Evolutionary conservation across 2,113 vertebrate species (phyloP).

Genomic region (Hypocryptadius cinnamomeus): DNA sequence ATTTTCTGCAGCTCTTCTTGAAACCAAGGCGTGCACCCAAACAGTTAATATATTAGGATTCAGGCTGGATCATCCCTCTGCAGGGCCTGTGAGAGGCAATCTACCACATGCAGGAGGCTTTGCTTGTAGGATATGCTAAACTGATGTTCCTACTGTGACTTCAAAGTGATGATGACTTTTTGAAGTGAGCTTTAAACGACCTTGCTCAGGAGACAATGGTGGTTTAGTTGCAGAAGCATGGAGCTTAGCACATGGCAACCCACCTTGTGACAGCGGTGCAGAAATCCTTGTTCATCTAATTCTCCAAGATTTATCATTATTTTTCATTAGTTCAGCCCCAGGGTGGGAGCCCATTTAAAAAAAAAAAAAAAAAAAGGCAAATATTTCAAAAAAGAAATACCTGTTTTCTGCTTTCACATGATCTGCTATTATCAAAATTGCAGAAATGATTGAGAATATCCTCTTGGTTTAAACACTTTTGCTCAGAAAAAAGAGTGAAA

Average conservation of each 20-base stretch:
- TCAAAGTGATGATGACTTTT: constrained; percentile 17
- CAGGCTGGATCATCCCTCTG: neutral
- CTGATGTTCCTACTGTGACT: constrained; percentile 30
- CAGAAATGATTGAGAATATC: neutral
- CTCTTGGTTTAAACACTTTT: neutral
- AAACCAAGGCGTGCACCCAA: neutral
- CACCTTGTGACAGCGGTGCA: neutral
- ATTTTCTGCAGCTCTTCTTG: accelerated
- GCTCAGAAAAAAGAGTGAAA: neutral
- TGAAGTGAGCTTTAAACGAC: constrained; percentile 31
- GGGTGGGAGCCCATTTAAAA: neutral
- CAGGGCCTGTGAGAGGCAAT: constrained; percentile 39
- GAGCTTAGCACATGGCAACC: neutral
- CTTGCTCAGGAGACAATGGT: constrained; percentile 15
- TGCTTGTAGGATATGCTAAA: constrained; percentile 42
- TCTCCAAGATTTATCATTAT: neutral
- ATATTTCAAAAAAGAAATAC: neutral
- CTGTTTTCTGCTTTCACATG: neutral
- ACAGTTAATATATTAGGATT: constrained; percentile 40
- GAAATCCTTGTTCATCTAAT: neutral
- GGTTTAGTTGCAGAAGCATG: neutral
- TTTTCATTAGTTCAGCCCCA: neutral
- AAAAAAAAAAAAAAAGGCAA: neutral
- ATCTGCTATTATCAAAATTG: neutral
- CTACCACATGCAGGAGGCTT: constrained; percentile 46